phyloP scores from a whole-genome alignment of 2,113 vertebrate genomes.

The Cavia aperea region DNA sequence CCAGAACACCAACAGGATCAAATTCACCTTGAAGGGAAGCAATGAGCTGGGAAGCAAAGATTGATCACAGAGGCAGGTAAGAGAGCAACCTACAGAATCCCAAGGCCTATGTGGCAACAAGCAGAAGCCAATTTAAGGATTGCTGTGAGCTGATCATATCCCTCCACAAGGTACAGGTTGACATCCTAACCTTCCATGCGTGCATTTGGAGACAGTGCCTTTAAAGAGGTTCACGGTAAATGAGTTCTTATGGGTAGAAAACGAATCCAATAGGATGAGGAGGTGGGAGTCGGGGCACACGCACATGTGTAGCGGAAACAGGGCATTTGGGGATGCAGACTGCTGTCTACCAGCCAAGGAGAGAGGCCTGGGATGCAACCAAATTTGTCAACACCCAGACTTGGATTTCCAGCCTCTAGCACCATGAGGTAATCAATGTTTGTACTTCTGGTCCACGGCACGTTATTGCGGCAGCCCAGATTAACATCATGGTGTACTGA shows the following conservation, averaged over 20 bases:
- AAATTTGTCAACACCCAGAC: not conserved
- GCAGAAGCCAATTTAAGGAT: not conserved
- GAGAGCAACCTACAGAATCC: not conserved
- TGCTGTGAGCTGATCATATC: not conserved
- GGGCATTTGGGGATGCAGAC: not conserved
- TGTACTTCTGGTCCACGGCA: not conserved
- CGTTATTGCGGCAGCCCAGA: not conserved
- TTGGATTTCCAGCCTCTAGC: not conserved
- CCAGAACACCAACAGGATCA: not conserved
- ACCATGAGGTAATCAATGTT: not conserved
- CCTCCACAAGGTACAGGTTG: not conserved
- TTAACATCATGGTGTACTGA: not conserved
- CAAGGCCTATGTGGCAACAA: not conserved
- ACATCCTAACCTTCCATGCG: not conserved
- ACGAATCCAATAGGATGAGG: not conserved
- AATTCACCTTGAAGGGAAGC: not conserved
- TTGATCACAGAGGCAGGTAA: not conserved
- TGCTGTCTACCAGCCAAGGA: not conserved
- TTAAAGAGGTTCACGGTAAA: not conserved
- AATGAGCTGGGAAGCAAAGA: not conserved
- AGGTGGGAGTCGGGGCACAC: not conserved
- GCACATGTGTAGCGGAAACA: not conserved
- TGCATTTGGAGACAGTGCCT: not conserved
- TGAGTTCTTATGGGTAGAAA: not conserved
- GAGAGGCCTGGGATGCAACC: not conserved